Base-by-base conservation (phyloP, 2,888 invertebrate species). In the Tenthredo amoena region DNA sequence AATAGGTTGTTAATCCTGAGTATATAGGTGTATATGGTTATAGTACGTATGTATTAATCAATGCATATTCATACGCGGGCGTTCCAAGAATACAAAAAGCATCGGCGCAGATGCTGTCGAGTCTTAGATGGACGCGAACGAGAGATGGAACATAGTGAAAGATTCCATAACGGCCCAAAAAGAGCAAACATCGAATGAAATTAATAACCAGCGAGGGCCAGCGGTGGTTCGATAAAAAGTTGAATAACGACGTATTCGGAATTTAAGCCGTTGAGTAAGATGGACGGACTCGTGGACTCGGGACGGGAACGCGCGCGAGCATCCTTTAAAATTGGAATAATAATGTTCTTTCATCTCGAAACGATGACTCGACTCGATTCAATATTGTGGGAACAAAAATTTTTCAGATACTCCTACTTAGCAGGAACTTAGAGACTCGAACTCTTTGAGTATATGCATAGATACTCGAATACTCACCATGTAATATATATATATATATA, bases 301-400 rank as follows among this genome's bases (percentile, higher is more conserved):
- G 84, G 71, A 84, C 72, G 84, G 58, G 65, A 85, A 86, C 79
- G 72, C 74, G 83, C 81, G 71, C 79, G 62, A 77, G 88, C 90
- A 88, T 92, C 92, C 91, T 91, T 93, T 90, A 92, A 93, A 93
- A 93, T 92, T 92, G 93, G 92, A 93, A 93, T 93, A 93, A 93
- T 92, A 93, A 92, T 91, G 91, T 92, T 93, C 91, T 91, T 91
- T 91, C 91, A 91, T 92, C 91, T 91, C 90, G 90, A 92, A 92
- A 92, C 89, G 91, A 92, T 93, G 93, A 93, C 92, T 93, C 92
- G 91, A 91, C 93, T 90, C 86, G 91, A 92, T 92, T 92, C 92
- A 92, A 91, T 91, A 92, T 92, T 93, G 92, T 93, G 92, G 92
- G 93, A 93, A 93, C 92, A 89, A 90, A 90, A 92, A 83, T 68